A percentile compares a stretch with the other conserved stretches of the same genome.
Evolutionary conservation across 2,888 invertebrate species (phyloP).

Genomic region (Nemoura dubitans): DNA sequence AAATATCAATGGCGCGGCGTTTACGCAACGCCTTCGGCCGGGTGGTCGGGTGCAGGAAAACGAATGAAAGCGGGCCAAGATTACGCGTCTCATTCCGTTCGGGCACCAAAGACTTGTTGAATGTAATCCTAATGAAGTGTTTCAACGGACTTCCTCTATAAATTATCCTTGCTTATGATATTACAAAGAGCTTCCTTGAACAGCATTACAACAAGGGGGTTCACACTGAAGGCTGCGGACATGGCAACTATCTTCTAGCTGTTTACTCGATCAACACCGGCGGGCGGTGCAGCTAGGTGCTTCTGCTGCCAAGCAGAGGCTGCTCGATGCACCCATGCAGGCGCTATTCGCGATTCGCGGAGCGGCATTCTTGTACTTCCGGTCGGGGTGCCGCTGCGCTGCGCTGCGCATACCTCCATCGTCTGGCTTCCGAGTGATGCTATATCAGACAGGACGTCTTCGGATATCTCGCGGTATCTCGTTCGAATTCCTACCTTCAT

Average conservation of each 20-base stretch:
- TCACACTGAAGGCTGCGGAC: neutral
- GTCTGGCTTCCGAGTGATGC: neutral
- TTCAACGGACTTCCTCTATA: slow-evolving; percentile 37
- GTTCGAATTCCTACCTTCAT: neutral
- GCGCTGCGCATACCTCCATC: neutral
- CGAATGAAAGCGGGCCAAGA: neutral
- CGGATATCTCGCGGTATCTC: neutral
- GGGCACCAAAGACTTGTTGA: slow-evolving; percentile 1
- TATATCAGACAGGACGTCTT: neutral
- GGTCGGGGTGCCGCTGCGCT: too few relatives aligned
- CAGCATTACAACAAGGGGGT: neutral
- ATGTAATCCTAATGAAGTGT: slow-evolving; percentile 39
- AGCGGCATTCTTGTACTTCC: slow-evolving; percentile 14
- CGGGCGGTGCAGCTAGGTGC: neutral
- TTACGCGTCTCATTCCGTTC: neutral
- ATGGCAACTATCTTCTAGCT: slow-evolving; percentile 24
- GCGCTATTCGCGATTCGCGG: too few relatives aligned
- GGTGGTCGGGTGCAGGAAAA: too few relatives aligned
- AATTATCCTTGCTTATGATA: slow-evolving; percentile 28
- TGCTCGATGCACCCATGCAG: neutral
- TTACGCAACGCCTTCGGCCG: neutral
- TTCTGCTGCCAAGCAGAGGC: neutral
- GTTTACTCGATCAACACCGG: neutral
- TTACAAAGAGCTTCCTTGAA: slow-evolving; percentile 36
- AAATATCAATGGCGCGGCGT: neutral